Evolutionary conservation across 2,797 vertebrate species (phyloP), one percentile per base, ranked within the genome.

Genomic region (Taeniopygia guttata): DNA sequence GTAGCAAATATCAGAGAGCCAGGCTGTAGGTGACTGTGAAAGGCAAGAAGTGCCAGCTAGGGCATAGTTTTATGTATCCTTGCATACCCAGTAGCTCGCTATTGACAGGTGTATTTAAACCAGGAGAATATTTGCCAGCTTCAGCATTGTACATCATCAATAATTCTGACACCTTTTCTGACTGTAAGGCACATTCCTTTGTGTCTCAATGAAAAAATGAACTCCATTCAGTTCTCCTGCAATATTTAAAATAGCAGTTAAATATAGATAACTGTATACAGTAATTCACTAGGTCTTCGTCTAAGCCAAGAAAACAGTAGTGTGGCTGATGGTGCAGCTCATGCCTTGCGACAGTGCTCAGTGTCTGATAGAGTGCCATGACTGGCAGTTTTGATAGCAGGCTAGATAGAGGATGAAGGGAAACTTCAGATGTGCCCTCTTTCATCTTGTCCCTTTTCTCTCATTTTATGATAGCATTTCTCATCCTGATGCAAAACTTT

Each of bases 261-360:
- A 72, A 60, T 75, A 36, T 9, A 64, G 38, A 32, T 84, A 62
- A 76, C 51, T 64, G 22, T 51, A 16, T 46, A 32, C 32, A 63
- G 7, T 89, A 8, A 26, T 83, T 87, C 55, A 69, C 19, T 66
- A 40, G 17, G 8, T 66, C 56, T 76, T 84, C 30, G 34, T 59
- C 32, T 69, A 55, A 62, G 54, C 25, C 27, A 42, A 81, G 52
- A 73, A 43, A 77, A 30, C 23, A 46, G 21, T 16, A 25, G 17
- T 20, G 10, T 52, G 51, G 56, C 23, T 56, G 29, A 32, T 20
- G 63, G 34, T 72, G 34, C 32, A 58, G 66, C 32, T 56, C 64
- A 7, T 52, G 38, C 36, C 54, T 60, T 78, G 52, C 0, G 0
- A 7, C 2, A 3, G 4, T 67, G 40, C 64, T 87, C 59, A 7